Evolutionary conservation across 1,140 invertebrate species (phyloP), one percentile per base, ranked within the genome.

Genomic region (Scaptomyza pallida): DNA sequence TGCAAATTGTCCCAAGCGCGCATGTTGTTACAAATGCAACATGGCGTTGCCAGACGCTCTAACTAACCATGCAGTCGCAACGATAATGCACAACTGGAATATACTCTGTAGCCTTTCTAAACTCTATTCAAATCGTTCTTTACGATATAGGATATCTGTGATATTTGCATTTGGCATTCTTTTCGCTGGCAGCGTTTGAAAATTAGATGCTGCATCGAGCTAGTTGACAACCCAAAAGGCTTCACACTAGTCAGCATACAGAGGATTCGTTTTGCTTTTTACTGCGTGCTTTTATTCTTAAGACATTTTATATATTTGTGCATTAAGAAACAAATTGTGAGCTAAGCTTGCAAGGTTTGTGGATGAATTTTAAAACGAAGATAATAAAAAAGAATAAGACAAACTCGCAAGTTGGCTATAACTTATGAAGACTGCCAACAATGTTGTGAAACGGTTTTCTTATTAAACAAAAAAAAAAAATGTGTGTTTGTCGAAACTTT

Each of bases 11-110:
- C 71, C 63, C 69, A 50, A 55, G 73, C 75, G 81, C 74, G 74
- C 81, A 86, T 86, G 74, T 86, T 86, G 81, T 88, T 72, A 86
- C 81, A 86, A 86, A 86, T 86, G 78, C 78, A 88, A 86, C 88
- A 86, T 85, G 72, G 78, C 78, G 67, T 61, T 61, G 63, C 60
- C 61, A 71, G 51, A 63, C 54, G 37, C 50, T 74, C 73, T 72
- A 86, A 81, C 81, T 81, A 86, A 86, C 69, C 81, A 57, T 86
- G 64, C 54, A 80, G 72, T 55, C 72, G 61, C 44, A 70, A 51
- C 75, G 70, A 10, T 15, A 10, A 23, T 4, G 9, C 13, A 3
- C 5, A 13, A 43, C 37, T 26, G 8, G n/a, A 2, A 3, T 0
- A 43, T 43, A 43, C 52, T 37, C 52, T 55, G 37, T 15, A 30